A percentile compares a stretch with the other conserved stretches of the same genome.
phyloP scores from a whole-genome alignment of 2,888 invertebrate genomes.

The Tachina fera region DNA sequence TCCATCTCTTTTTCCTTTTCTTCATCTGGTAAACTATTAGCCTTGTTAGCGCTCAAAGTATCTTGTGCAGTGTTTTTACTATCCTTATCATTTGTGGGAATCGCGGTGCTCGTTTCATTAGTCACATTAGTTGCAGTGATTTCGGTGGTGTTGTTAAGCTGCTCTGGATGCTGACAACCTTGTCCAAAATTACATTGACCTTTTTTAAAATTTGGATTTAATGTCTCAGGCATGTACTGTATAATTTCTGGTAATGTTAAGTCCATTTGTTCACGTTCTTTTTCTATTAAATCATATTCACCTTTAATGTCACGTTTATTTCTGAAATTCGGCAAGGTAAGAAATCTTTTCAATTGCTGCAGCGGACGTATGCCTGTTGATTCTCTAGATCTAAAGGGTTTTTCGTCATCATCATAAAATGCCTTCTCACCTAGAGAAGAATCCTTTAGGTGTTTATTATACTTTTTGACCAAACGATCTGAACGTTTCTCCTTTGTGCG shows the following conservation, averaged over 20 bases:
- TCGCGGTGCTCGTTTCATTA: conserved; percentile 1
- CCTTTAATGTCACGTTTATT: conserved; percentile 80
- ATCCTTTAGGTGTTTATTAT: conserved; percentile 75
- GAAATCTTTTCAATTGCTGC: conserved; percentile 26
- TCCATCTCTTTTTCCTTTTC: neutral
- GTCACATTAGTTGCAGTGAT: neutral
- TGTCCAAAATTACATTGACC: conserved; percentile 79
- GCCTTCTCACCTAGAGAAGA: neutral
- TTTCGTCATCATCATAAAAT: neutral
- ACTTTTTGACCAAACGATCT: conserved; percentile 76
- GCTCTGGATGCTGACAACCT: neutral
- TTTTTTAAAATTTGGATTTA: conserved; percentile 78
- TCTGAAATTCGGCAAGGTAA: conserved; percentile 32
- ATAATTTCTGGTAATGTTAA: conserved; percentile 81
- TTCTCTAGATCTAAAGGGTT: neutral
- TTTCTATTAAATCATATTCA: conserved; percentile 80
- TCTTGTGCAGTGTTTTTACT: neutral
- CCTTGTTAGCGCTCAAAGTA: neutral
- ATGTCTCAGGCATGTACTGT: conserved; percentile 81
- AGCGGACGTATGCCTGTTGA: conserved; percentile 37
- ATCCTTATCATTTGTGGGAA: neutral
- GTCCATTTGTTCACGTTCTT: conserved; percentile 77
- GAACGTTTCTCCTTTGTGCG: conserved; percentile 74
- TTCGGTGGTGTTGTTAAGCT: neutral
- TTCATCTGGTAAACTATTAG: neutral